A percentile compares a stretch with the other conserved stretches of the same genome.
Evolutionary conservation across 1,140 invertebrate species (phyloP).

Genomic region (Marisa cornuarietis): DNA sequence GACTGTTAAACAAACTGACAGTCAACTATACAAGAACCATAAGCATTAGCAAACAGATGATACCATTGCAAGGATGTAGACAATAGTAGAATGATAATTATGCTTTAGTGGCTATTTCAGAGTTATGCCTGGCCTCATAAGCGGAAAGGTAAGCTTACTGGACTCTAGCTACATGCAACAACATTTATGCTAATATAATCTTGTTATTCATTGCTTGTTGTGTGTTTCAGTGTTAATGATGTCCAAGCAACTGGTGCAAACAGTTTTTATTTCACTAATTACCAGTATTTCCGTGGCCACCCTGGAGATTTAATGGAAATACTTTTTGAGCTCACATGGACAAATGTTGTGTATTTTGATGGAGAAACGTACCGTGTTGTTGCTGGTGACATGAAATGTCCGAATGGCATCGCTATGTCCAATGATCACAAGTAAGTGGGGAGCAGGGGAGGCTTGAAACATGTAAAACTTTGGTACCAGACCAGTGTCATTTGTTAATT

Average conservation of each 20-base stretch:
- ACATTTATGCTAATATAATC: not conserved
- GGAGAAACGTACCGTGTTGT: slow-evolving; percentile 32
- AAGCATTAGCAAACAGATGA: too few species aligned
- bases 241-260: slow-evolving; percentile 44
- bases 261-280: slow-evolving; percentile 53
- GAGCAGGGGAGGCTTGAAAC: not conserved
- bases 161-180: too few species aligned
- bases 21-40: too few species aligned
- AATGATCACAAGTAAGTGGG: slow-evolving; percentile 38
- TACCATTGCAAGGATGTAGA: too few species aligned
- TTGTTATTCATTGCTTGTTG: not conserved
- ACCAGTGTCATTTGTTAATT: not conserved
- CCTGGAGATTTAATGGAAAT: slow-evolving; percentile 17
- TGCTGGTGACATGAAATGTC: slow-evolving; percentile 25
- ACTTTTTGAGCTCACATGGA: slow-evolving; percentile 27
- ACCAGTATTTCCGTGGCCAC: slow-evolving; percentile 1
- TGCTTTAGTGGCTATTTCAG: too few species aligned
- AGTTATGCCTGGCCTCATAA: too few species aligned
- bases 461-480: not conserved
- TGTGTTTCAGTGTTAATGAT: slow-evolving; percentile 45
- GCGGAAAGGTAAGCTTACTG: too few species aligned
- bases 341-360: slow-evolving; percentile 43
- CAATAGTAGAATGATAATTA: too few species aligned
- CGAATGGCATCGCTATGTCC: slow-evolving; percentile 46
- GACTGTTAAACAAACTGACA: too few species aligned